Percentiles rank a stretch among this genome's conserved stretches.
Evolutionary conservation across 2,113 vertebrate genomes (phyloP).

Genomic region (Meles meles): DNA sequence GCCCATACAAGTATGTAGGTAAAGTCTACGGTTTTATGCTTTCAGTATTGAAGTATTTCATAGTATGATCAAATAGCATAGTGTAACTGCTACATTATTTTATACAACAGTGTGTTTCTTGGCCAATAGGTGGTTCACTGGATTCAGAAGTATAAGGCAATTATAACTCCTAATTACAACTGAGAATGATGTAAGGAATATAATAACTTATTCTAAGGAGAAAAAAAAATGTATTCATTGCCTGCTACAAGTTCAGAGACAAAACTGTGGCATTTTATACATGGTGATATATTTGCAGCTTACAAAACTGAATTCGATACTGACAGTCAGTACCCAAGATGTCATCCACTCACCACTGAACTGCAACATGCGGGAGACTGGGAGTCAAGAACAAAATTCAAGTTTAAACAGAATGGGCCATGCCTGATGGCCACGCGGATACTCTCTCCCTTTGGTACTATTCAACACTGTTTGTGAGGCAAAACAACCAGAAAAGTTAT

Average conservation of each 20-base stretch:
- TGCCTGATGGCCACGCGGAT: not conserved
- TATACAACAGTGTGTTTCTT: not conserved
- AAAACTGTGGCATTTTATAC: conserved; percentile 2
- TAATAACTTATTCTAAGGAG: not conserved
- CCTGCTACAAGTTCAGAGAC: conserved; percentile 24
- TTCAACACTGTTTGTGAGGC: not conserved
- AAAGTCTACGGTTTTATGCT: not conserved
- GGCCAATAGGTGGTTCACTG: not conserved
- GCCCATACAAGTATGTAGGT: not conserved
- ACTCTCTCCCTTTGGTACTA: not conserved
- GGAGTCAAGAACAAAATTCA: not conserved
- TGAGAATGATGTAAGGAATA: not conserved
- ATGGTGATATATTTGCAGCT: not conserved
- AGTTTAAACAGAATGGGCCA: not conserved
- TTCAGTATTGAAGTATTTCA: not conserved
- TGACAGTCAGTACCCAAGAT: not conserved
- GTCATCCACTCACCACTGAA: not conserved
- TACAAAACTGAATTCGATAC: not conserved
- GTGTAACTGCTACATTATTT: not conserved
- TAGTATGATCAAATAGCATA: not conserved
- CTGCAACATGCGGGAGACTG: not conserved
- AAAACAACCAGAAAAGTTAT: not conserved
- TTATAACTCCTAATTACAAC: not conserved
- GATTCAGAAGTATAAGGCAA: not conserved
- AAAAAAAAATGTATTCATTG: not conserved